phyloP scores from a whole-genome alignment of 2,113 vertebrate genomes.

The Dasyurus viverrinus region DNA sequence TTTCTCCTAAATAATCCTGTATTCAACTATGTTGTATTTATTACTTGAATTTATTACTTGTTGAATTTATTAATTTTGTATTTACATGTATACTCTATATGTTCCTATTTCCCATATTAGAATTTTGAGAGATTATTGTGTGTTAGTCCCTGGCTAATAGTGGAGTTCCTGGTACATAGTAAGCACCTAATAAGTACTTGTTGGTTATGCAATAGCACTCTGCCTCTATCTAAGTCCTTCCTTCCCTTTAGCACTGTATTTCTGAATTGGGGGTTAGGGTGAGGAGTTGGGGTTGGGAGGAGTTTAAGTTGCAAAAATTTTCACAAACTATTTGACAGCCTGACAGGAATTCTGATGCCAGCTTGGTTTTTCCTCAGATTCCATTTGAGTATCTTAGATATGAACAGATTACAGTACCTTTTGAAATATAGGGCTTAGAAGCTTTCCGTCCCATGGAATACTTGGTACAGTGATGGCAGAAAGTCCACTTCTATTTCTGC shows the following conservation, averaged over 20 bases:
- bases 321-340: conserved; percentile 36
- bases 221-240: conserved; percentile 25
- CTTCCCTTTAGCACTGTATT: background rate
- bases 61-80: background rate
- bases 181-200: background rate
- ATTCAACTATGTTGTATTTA: background rate
- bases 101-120: background rate
- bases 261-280: background rate
- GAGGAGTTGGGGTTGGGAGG: background rate
- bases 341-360: conserved; percentile 16
- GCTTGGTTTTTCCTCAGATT: background rate
- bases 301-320: conserved; percentile 33
- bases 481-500: background rate
- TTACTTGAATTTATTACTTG: no score
- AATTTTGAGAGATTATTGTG: background rate
- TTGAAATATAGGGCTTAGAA: background rate
- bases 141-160: background rate
- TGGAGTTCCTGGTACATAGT: background rate
- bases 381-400: background rate
- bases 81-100: background rate
- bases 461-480: background rate
- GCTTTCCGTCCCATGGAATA: background rate
- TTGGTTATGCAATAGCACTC: background rate
- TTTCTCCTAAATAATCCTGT: background rate
- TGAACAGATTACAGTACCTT: background rate